Conservation (phyloP, 1,140 invertebrate genomes). For the Liolophura sinensis region DNA sequence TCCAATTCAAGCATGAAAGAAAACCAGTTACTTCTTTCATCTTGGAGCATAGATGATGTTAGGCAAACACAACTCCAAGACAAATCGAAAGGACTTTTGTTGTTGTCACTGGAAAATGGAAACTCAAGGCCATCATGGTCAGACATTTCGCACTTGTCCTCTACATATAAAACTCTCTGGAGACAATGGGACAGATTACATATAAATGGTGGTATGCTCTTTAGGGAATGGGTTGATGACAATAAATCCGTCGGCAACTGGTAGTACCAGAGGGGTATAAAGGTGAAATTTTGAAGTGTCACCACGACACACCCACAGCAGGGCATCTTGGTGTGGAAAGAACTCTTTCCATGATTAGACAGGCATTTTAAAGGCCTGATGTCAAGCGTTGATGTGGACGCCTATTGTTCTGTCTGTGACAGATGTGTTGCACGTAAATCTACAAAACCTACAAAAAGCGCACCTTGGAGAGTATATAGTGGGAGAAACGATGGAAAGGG, state of each 20-base stretch:
- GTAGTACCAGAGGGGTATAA: constrained; percentile 9
- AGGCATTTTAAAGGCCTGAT: constrained; percentile 20
- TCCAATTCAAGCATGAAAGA: too few species aligned
- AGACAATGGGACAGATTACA: not conserved
- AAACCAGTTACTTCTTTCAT: too few species aligned
- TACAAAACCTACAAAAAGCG: too few species aligned
- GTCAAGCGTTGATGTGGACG: constrained; percentile 17
- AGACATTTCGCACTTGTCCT: not conserved
- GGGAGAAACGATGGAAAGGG: constrained; percentile 28
- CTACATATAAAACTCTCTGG: not conserved
- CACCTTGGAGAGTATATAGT: constrained; percentile 13
- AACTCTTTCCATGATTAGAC: constrained; percentile 11
- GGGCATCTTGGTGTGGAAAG: constrained; percentile 23
- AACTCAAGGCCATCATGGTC: too few species aligned
- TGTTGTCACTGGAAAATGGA: too few species aligned
- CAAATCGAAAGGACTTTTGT: too few species aligned
- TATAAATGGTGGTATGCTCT: constrained; percentile 2
- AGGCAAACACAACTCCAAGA: too few species aligned
- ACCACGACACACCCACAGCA: constrained; percentile 16
- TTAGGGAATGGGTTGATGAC: not conserved
- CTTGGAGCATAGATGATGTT: too few species aligned
- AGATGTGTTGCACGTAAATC: constrained; percentile 13
- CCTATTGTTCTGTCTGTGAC: constrained; percentile 12
- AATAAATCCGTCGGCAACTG: constrained; percentile 4
- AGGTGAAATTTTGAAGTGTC: constrained; percentile 10